phyloP scores from a whole-genome alignment of 2,888 invertebrate genomes.

The Andrena camellia region DNA sequence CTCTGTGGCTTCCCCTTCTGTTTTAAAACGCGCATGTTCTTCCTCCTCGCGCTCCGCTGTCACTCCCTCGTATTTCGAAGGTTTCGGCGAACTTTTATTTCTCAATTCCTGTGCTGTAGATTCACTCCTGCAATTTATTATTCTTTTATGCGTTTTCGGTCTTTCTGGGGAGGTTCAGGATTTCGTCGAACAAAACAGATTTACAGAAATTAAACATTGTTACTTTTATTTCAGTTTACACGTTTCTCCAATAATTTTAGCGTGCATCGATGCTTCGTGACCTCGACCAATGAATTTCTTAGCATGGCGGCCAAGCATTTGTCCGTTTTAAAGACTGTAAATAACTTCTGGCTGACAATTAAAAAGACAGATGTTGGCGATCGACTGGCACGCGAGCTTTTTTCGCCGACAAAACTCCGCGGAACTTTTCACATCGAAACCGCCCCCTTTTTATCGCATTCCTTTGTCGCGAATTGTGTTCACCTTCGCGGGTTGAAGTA shows the following conservation, averaged over 20 bases:
- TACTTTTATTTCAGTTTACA: background rate
- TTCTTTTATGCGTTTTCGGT: background rate
- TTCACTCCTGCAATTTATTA: background rate
- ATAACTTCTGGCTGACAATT: slow-evolving; percentile 12
- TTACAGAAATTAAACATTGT: background rate
- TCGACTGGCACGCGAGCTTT: slow-evolving; percentile 21
- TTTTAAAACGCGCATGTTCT: slow-evolving; percentile 27
- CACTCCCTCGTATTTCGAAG: slow-evolving; percentile 6
- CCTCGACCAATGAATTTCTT: slow-evolving; percentile 6
- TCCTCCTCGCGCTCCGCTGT: background rate
- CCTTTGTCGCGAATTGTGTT: background rate
- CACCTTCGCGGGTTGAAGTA: background rate
- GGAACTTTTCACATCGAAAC: background rate
- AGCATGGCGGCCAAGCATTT: background rate
- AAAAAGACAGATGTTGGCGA: slow-evolving; percentile 33
- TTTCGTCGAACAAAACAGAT: too few species aligned
- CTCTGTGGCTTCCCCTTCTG: slow-evolving; percentile 27
- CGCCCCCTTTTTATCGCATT: slow-evolving; percentile 10
- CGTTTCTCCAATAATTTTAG: background rate
- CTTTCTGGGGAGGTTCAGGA: background rate
- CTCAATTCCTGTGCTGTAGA: background rate
- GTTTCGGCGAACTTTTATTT: slow-evolving; percentile 1
- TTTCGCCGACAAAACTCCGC: background rate
- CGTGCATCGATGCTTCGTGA: slow-evolving; percentile 18
- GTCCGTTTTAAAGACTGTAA: slow-evolving; percentile 6